phyloP scores from a whole-genome alignment of 2,113 vertebrate genomes.

The Pelecanus crispus region DNA sequence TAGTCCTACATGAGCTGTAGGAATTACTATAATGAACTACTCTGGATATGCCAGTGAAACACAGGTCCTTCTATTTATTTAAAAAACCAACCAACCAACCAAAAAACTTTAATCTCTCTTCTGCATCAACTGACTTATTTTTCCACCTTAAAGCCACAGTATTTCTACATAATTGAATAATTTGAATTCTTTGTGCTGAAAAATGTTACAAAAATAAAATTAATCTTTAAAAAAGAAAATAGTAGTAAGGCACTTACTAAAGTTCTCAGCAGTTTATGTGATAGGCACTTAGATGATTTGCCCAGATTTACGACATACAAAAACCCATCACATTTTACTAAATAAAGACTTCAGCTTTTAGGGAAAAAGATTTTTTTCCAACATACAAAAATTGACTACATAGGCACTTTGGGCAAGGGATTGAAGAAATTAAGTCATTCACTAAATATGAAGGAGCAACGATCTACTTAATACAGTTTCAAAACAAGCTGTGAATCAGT shows the following conservation, averaged over 20 bases:
- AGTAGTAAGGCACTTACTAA: neutral
- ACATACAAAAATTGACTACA: neutral
- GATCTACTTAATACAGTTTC: neutral
- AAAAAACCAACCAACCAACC: neutral
- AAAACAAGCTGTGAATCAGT: neutral
- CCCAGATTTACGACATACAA: neutral
- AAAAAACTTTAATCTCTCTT: neutral
- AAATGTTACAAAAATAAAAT: neutral
- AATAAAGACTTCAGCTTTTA: neutral
- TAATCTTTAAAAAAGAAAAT: neutral
- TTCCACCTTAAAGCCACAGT: neutral
- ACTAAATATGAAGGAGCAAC: neutral
- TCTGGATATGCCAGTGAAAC: neutral
- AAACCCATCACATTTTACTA: neutral
- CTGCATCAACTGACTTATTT: neutral
- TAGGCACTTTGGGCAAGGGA: neutral
- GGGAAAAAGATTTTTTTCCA: neutral
- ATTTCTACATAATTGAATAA: neutral
- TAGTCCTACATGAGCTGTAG: neutral
- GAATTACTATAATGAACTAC: neutral
- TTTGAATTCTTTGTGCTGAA: neutral
- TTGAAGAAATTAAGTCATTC: neutral
- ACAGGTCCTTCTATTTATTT: neutral
- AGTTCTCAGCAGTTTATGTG: neutral
- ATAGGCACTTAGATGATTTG: neutral